phyloP scores from a whole-genome alignment of 2,797 vertebrate species.

The Intellagama lesueurii region DNA sequence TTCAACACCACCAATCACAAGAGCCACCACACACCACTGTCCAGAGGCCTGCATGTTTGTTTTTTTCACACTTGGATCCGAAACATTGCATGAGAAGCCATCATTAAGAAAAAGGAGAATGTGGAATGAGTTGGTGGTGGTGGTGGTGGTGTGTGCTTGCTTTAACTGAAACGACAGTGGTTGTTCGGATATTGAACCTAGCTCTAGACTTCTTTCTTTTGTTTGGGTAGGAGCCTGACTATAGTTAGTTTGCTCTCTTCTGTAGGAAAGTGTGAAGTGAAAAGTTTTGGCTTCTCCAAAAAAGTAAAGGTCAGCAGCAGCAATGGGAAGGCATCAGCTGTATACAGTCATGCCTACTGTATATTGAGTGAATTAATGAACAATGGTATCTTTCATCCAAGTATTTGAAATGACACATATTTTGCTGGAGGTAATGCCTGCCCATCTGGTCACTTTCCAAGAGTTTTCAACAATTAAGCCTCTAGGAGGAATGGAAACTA shows the following conservation, averaged over 20 bases:
- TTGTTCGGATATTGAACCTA: conserved; percentile 15
- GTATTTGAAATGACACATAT: background rate
- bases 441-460: conserved; percentile 34
- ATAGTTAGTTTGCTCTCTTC: background rate
- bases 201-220: conserved; percentile 17
- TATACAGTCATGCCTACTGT: background rate
- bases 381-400: conserved; percentile 6
- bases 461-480: background rate
- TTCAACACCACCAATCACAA: too few species aligned
- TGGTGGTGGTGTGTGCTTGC: background rate
- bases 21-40: too few species aligned
- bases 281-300: conserved; percentile 20
- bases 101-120: background rate
- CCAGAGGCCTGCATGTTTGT: background rate
- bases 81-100: background rate
- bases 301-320: conserved; percentile 13
- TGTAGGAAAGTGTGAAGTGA: conserved; percentile 19
- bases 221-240: background rate
- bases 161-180: conserved; percentile 10
- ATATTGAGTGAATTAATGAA: background rate
- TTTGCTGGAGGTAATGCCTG: conserved; percentile 13
- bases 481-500: background rate
- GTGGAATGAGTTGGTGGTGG: background rate
- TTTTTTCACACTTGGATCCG: background rate
- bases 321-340: background rate